phyloP scores from a whole-genome alignment of 2,888 invertebrate species.

The Eristalis pertinax region DNA sequence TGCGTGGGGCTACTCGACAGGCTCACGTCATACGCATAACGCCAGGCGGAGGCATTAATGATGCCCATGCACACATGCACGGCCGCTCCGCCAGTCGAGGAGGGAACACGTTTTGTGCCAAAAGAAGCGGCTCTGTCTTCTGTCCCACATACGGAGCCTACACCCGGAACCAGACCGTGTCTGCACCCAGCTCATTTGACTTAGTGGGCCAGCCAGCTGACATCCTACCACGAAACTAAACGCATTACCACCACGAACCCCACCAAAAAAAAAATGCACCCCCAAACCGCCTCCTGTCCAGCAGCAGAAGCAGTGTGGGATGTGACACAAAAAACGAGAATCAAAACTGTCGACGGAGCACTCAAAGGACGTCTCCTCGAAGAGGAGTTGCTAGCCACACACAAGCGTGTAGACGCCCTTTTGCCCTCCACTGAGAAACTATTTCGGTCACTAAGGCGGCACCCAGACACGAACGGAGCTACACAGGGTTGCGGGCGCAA shows the following conservation, averaged over 20 bases:
- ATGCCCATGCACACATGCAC: slow-evolving; percentile 11
- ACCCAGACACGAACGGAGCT: not conserved
- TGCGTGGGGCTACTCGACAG: slow-evolving; percentile 38
- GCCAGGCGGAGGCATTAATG: slow-evolving; percentile 21
- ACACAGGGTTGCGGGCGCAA: not conserved
- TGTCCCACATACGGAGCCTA: not conserved
- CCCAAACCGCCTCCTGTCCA: not conserved
- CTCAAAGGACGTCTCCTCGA: slow-evolving; percentile 10
- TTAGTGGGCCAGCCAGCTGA: slow-evolving; percentile 17
- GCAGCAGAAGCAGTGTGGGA: not conserved
- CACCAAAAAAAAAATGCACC: not conserved
- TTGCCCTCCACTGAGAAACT: not conserved
- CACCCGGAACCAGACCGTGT: not conserved
- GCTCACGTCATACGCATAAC: slow-evolving; percentile 43
- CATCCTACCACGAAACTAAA: slow-evolving; percentile 46
- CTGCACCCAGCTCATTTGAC: slow-evolving; percentile 3
- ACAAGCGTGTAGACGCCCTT: not conserved
- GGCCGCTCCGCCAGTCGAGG: not conserved
- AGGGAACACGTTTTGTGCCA: slow-evolving; percentile 21
- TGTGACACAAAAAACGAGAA: not conserved
- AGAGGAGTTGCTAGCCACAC: not conserved
- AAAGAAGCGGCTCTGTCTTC: slow-evolving; percentile 23
- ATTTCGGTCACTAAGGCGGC: slow-evolving; percentile 53
- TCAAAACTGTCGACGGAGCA: not conserved
- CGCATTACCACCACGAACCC: slow-evolving; percentile 24